Base-by-base conservation (phyloP, 2,888 invertebrate species). In the Trachelus iudaicus region DNA sequence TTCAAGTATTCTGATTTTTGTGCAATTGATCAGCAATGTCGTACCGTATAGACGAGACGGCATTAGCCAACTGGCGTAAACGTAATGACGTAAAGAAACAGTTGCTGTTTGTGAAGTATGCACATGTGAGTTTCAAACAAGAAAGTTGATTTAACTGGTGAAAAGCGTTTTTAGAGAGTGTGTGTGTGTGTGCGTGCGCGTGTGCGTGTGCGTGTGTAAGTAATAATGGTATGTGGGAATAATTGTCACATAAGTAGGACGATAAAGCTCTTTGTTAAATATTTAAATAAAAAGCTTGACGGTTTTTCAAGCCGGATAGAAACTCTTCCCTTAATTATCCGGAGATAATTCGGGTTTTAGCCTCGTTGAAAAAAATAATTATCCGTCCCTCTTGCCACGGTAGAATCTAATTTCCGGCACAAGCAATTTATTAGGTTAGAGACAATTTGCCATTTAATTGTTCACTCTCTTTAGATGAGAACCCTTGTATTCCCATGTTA, bases 61-160 rank as follows among this genome's bases (percentile, higher is more conserved):
- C 23, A 6, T 23, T 56, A 2, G 23, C 23, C 1, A 56, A 56
- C 6, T 56, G 4, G 23, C 23, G 23, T 15, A 56, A 56, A 56
- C 31, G 71, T 1, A 33, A 34, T 23, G 56, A 73, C 11, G 56
- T 40, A 15, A 76, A 73, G 15, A 73, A 33, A 31, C 78, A 76
- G 30, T 35, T 78, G 68, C 34, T 76, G 13, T 68, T 78, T 13
- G 75, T 75, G 33, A 78, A 78, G 73, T 78, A 73, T 68, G 75
- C 73, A 6, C 78, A 78, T n/a, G 78, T 78, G 76, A 78, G 78
- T 78, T 69, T 31, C 1, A 23, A 6, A 75, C 9, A 56, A 40
- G 23, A 56, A 56, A 9, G 56, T 9, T 23, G 2, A 9, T 23
- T 56, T 56, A 56, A 56, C 23, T 56, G 23, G 56, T 9, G 23